Conservation (phyloP, 1,140 invertebrate species). For the Brachionus paranguensis region DNA sequence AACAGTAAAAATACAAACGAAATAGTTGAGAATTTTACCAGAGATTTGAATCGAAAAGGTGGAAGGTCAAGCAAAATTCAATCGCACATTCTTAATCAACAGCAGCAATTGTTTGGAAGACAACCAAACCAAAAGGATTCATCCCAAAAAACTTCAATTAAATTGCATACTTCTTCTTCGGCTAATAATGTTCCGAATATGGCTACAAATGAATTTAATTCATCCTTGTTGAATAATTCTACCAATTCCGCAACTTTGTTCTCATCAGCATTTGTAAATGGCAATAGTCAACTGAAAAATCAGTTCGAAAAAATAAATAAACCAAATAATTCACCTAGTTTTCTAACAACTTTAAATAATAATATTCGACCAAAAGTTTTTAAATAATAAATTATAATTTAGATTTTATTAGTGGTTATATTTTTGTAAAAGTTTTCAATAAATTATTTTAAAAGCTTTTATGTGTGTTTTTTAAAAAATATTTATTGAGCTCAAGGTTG, state of each 20-base stretch:
- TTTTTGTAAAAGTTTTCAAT: neutral
- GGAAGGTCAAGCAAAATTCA: neutral
- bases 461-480: neutral
- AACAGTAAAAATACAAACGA: conserved; percentile 10
- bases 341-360: neutral
- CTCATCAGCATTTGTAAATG: conserved; percentile 1
- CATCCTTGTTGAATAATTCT: neutral
- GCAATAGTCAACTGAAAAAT: neutral
- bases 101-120: neutral
- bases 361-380: conserved; percentile 2
- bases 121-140: neutral
- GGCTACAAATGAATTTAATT: neutral
- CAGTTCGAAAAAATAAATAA: conserved; percentile 6
- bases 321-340: neutral
- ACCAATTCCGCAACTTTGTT: neutral
- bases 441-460: neutral
- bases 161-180: neutral
- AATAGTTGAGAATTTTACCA: neutral
- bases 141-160: neutral
- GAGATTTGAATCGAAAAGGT: conserved; percentile 3
- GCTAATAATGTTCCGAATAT: neutral
- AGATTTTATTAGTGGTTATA: neutral
- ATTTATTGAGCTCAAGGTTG: neutral
- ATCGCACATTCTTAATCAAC: neutral
- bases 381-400: neutral